phyloP scores from a whole-genome alignment of 1,140 invertebrate genomes.

The Thrips palmi region DNA sequence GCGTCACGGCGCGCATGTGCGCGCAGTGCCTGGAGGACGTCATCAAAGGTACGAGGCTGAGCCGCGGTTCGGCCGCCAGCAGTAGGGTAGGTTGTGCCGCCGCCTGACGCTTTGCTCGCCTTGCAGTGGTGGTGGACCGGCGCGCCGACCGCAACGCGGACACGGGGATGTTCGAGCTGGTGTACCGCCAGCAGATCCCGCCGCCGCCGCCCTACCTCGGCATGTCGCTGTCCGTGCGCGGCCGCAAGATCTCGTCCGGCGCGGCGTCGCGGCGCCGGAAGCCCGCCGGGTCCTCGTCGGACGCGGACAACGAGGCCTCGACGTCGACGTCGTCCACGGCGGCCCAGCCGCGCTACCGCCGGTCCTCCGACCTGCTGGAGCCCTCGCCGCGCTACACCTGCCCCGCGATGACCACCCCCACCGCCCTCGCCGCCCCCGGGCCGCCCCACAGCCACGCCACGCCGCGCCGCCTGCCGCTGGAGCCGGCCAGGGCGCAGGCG shows the following conservation, averaged over 20 bases:
- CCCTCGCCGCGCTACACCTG: too few species aligned
- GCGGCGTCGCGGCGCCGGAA: too few species aligned
- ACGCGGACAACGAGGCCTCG: too few species aligned
- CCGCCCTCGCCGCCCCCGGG: too few species aligned
- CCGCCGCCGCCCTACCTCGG: slow-evolving; percentile 70
- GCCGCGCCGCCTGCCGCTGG: too few species aligned
- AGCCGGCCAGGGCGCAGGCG: too few species aligned
- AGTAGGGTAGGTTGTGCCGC: background rate
- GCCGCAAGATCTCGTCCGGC: slow-evolving; percentile 33
- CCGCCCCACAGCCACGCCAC: too few species aligned
- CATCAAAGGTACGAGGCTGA: slow-evolving; percentile 54
- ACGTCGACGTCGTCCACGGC: too few species aligned
- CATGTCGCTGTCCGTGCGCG: slow-evolving; percentile 51
- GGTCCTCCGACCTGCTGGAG: too few species aligned
- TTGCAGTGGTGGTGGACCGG: slow-evolving; percentile 73
- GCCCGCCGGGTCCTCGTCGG: too few species aligned
- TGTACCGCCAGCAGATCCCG: slow-evolving; percentile 55
- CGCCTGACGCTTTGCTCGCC: slow-evolving; percentile 11
- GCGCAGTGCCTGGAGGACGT: slow-evolving; percentile 77
- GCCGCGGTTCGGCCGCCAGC: slow-evolving; percentile 2
- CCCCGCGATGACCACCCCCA: too few species aligned
- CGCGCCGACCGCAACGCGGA: slow-evolving; percentile 55
- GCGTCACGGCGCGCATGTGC: slow-evolving; percentile 71
- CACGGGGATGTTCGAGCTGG: slow-evolving; percentile 71
- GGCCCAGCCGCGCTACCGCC: too few species aligned